These are phyloP conservation scores for Alviniconcha strummeri DNA, from an alignment of 2,888 invertebrate genomes.

Conservation along the genomic window DNA sequence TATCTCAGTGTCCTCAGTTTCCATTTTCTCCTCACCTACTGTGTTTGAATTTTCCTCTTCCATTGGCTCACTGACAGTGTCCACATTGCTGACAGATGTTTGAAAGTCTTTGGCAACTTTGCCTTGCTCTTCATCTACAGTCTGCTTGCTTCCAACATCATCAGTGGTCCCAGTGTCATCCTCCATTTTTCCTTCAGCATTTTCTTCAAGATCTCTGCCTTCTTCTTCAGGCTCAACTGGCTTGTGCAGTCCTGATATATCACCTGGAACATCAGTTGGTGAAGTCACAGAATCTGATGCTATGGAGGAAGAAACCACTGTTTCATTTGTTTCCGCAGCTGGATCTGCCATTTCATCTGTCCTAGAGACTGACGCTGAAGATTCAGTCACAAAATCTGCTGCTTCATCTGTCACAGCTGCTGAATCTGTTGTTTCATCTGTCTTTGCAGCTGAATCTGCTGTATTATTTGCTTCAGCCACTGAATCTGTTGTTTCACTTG, in stretches of 20 bases:
- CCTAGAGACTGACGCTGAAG: neutral
- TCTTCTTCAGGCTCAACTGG: neutral
- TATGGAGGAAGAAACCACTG: neutral
- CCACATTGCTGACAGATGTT: too few relatives aligned
- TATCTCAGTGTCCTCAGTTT: too few relatives aligned
- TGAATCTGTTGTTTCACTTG: neutral
- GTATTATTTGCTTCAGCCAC: neutral
- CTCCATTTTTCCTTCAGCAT: neutral
- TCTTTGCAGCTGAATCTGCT: neutral
- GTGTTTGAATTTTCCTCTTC: neutral
- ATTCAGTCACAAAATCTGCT: neutral
- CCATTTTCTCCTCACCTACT: neutral
- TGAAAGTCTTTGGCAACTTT: too few relatives aligned
- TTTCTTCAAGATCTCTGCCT: neutral
- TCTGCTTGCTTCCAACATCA: too few relatives aligned
- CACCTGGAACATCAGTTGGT: neutral
- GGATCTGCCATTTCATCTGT: neutral
- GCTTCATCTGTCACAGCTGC: neutral
- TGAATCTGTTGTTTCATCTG: neutral
- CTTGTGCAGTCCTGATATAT: too few relatives aligned
- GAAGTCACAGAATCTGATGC: neutral
- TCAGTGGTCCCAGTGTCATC: neutral
- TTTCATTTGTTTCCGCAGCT: slow-evolving; percentile 1
- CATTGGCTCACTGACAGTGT: neutral
- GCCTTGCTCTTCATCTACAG: too few relatives aligned